These are phyloP conservation scores for Alligator mississippiensis DNA, from an alignment of 2,113 vertebrate genomes.

Conservation along the genomic window DNA sequence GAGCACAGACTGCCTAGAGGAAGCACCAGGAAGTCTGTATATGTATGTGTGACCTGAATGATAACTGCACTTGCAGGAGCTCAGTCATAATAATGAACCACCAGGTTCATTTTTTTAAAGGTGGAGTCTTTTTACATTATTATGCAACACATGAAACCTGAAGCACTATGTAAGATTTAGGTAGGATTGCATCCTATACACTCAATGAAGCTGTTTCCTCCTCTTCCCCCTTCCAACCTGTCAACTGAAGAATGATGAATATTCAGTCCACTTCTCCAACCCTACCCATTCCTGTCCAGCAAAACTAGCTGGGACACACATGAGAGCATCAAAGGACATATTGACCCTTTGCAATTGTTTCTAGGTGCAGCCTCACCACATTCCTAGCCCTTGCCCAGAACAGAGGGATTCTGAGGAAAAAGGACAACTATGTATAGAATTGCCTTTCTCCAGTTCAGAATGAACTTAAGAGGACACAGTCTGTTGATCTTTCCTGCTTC, in stretches of 20 bases:
- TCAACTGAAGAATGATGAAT: no score
- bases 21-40: neutral
- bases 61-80: neutral
- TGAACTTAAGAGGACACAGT: no score
- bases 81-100: no score
- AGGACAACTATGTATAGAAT: no score
- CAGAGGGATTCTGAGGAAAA: no score
- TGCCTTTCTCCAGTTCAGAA: no score
- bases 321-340: fast-evolving
- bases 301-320: neutral
- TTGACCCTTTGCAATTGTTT: neutral
- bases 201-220: neutral
- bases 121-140: neutral
- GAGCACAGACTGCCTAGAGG: neutral
- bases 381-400: no score
- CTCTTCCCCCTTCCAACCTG: neutral
- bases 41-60: neutral
- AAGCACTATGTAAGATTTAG: neutral
- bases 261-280: neutral
- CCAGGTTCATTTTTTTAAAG: neutral
- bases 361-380: no score
- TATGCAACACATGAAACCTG: no score
- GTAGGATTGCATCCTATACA: neutral
- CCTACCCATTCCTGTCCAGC: neutral
- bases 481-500: no score